A percentile compares a stretch with the other conserved stretches of the same genome.
Evolutionary conservation across 1,140 invertebrate species (phyloP).

Genomic region (Drosophila eugracilis): DNA sequence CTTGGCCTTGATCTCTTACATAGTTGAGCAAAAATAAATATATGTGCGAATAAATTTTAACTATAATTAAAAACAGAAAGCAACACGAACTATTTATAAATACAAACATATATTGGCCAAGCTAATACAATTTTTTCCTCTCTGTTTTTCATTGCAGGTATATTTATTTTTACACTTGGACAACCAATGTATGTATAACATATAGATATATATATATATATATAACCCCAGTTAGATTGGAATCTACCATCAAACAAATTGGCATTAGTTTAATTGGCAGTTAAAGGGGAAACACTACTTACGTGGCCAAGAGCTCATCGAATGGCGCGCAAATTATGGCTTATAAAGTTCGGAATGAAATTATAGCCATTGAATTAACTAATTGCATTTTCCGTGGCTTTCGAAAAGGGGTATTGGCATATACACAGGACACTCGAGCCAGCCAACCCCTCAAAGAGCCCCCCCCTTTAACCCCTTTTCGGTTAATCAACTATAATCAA

Average conservation of each 20-base stretch:
- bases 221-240: conserved; percentile 4
- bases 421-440: background rate
- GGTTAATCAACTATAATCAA: conserved; percentile 44
- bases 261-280: conserved; percentile 74
- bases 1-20: background rate
- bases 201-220: background rate
- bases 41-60: background rate
- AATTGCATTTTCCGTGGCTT: conserved; percentile 54
- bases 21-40: background rate
- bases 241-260: conserved; percentile 46
- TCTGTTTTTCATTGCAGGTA: conserved; percentile 43
- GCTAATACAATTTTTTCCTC: background rate
- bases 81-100: background rate
- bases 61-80: conserved; percentile 2
- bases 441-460: background rate
- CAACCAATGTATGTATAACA: conserved; percentile 37
- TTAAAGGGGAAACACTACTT: conserved; percentile 44
- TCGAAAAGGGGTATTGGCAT: background rate
- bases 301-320: conserved; percentile 13
- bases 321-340: conserved; percentile 47
- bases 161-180: conserved; percentile 43
- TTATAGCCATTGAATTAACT: conserved; percentile 72
- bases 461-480: background rate
- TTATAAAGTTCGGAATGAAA: conserved; percentile 61
- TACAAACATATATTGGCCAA: background rate